A percentile compares a stretch with the other conserved stretches of the same genome.
Conservation (phyloP, 2,888 invertebrate species). For the Prosopocoilus inquinatus region DNA sequence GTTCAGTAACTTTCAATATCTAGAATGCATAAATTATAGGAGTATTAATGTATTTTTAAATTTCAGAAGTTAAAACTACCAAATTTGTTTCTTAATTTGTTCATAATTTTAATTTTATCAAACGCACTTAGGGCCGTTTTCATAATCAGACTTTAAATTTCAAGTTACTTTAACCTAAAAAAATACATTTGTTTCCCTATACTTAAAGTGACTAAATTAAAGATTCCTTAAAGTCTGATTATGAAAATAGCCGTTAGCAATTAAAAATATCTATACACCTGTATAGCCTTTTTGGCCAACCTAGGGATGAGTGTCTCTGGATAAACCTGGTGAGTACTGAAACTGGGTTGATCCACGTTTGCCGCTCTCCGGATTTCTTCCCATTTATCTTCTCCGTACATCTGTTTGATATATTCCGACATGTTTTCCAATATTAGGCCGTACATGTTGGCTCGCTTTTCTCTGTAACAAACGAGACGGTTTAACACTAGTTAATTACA, state of each 20-base stretch:
- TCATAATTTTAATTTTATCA: neutral
- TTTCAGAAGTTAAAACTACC: neutral
- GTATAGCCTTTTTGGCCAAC: conserved; percentile 81
- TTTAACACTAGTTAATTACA: no score
- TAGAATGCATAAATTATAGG: conserved; percentile 46
- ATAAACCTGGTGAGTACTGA: conserved; percentile 90
- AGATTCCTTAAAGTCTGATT: no score
- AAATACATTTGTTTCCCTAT: no score
- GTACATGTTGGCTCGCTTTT: conserved; percentile 68
- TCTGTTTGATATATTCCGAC: conserved; percentile 86
- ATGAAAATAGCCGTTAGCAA: conserved; percentile 19
- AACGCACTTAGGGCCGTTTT: no score
- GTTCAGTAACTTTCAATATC: conserved; percentile 83
- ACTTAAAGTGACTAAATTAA: no score
- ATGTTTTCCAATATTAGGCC: conserved; percentile 92
- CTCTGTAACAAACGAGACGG: neutral
- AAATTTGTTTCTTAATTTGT: no score
- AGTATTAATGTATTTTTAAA: neutral
- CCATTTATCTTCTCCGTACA: conserved; percentile 95
- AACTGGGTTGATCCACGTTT: conserved; percentile 83
- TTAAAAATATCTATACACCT: conserved; percentile 54
- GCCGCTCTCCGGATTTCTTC: conserved; percentile 84
- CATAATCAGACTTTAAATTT: no score
- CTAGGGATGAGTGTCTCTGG: conserved; percentile 84
- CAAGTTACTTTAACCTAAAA: no score